phyloP scores from a whole-genome alignment of 2,888 invertebrate genomes.

The Gastrophysa polygoni region DNA sequence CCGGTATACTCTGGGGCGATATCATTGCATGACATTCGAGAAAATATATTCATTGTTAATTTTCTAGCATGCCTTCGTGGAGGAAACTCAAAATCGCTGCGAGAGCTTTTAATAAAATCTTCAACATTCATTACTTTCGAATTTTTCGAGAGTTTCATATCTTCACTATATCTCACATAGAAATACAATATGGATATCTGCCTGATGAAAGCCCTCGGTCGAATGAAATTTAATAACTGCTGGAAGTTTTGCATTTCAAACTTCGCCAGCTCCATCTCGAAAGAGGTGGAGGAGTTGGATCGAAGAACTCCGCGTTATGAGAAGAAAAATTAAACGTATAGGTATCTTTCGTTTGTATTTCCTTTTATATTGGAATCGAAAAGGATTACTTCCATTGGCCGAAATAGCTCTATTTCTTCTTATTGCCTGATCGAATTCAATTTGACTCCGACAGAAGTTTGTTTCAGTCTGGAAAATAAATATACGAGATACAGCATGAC shows the following conservation, averaged over 20 bases:
- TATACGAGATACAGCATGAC: not conserved
- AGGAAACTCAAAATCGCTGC: no score
- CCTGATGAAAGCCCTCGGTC: not conserved
- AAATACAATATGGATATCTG: not conserved
- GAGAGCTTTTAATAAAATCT: no score
- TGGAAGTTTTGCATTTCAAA: not conserved
- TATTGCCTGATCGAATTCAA: not conserved
- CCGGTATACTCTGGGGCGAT: no score
- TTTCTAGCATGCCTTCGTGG: no score
- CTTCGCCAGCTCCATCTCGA: not conserved
- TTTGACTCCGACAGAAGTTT: not conserved
- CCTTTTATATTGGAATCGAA: not conserved
- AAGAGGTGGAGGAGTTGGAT: not conserved
- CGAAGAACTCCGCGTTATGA: not conserved
- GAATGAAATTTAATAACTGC: conserved; percentile 4
- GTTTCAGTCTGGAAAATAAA: not conserved
- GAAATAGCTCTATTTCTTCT: not conserved
- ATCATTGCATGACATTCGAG: no score
- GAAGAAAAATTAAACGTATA: not conserved
- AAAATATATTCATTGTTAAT: no score
- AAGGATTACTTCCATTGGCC: not conserved
- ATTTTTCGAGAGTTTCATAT: no score
- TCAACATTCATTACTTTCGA: no score
- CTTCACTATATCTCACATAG: not conserved
- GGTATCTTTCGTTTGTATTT: not conserved